Evolutionary conservation across 2,888 invertebrate species (phyloP), one percentile per base, ranked within the genome.

Genomic region (Pelosia muscerda): DNA sequence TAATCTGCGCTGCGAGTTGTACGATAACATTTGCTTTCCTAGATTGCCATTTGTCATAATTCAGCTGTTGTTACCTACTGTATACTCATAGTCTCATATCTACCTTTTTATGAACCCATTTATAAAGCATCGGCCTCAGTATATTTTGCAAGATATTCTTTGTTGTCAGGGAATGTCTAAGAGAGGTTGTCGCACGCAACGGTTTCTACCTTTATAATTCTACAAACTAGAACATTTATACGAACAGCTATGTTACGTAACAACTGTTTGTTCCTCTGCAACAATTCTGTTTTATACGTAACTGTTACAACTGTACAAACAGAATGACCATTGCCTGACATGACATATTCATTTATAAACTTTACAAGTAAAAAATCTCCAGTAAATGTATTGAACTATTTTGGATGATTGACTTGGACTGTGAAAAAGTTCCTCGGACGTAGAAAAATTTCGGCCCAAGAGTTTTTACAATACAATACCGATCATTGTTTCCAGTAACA

Each of bases 131-230:
- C 72, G 79, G 76, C 84, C 84, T 88, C 84, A 83, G 86, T 87
- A 87, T 82, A 81, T 83, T 85, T 78, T 83, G 80, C 82, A 77
- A 88, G 88, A 87, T 86, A 87, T 87, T 81, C 76, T 80, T 79
- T 82, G 86, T 81, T 81, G 84, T 86, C 85, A 75, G 78, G 79
- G 76, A 81, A 86, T 87, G 88, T 88, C 87, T 86, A 77, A 73
- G 75, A 75, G 75, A 81, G 77, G 74, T 82, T 84, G 83, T 78
- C 81, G 83, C 89, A 91, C 91, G 90, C 91, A 90, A 89, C 77
- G 81, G 85, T 83, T 88, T 88, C 85, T 84, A 84, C 79, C 81
- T 74, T 75, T 79, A 38, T 81, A 76, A 81, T 77, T 82, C 81
- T 75, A 80, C 76, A 77, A 79, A 78, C 81, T 81, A 71, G 78